Evolutionary conservation across 2,888 invertebrate genomes (phyloP).

Genomic region (Ceriagrion tenellum): DNA sequence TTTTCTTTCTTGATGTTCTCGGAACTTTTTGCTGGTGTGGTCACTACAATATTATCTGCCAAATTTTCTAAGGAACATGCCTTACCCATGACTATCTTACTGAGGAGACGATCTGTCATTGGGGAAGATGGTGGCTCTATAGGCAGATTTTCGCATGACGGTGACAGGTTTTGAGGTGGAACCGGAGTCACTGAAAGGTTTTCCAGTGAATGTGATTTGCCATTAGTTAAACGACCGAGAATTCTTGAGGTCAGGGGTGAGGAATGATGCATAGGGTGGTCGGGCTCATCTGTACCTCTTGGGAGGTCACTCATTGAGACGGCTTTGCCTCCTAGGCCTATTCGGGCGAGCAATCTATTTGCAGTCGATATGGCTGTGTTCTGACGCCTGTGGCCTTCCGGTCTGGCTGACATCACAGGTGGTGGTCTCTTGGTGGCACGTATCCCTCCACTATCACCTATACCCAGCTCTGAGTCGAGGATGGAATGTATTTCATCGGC

Average conservation of each 20-base stretch:
- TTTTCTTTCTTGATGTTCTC: background rate
- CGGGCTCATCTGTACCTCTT: conserved; percentile 9
- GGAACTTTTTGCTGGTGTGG: background rate
- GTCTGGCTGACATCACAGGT: conserved; percentile 1
- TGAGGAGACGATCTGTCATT: conserved; percentile 27
- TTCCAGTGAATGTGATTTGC: conserved; percentile 79
- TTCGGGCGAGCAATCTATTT: conserved; percentile 42
- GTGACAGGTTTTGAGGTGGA: conserved; percentile 34
- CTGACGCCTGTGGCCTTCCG: conserved; percentile 1
- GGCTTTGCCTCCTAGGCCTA: conserved; percentile 24
- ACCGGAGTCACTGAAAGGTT: conserved; percentile 75
- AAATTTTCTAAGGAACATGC: conserved; percentile 58
- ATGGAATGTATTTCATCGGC: conserved; percentile 76
- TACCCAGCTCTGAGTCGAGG: conserved; percentile 45
- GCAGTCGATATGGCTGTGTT: conserved; percentile 50
- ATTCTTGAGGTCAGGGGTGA: conserved; percentile 78
- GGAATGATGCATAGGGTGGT: background rate
- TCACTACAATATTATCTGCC: conserved; percentile 33
- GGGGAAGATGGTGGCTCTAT: conserved; percentile 49
- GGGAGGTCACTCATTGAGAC: conserved; percentile 49
- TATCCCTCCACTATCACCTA: conserved; percentile 42
- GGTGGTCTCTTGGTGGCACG: conserved; percentile 50
- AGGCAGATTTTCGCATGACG: conserved; percentile 47
- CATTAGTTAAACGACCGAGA: conserved; percentile 77
- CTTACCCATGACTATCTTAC: conserved; percentile 49